These are phyloP conservation scores for Epinotia ramella DNA, from an alignment of 2,888 invertebrate species.

Conservation along the genomic window DNA sequence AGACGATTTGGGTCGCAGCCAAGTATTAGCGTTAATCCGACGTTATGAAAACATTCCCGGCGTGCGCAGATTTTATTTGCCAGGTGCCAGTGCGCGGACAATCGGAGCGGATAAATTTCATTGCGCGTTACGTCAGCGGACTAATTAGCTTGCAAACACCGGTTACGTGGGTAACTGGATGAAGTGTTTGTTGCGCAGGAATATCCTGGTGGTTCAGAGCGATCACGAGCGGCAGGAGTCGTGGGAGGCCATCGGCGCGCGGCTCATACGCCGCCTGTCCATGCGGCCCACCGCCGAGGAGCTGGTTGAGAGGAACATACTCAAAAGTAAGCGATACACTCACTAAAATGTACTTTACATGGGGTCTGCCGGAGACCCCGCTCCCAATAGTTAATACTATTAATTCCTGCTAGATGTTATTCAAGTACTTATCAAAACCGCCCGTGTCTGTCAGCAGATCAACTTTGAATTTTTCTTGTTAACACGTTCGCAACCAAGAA, in stretches of 20 bases:
- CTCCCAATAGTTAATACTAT: too few relatives aligned
- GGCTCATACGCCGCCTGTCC: slow-evolving; percentile 97
- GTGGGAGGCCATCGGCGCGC: slow-evolving; percentile 97
- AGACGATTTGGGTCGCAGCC: slow-evolving; percentile 70
- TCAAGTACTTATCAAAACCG: too few relatives aligned
- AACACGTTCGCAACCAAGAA: too few relatives aligned
- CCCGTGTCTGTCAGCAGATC: too few relatives aligned
- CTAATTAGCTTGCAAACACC: slow-evolving; percentile 17
- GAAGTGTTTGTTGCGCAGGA: slow-evolving; percentile 79
- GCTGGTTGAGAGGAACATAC: slow-evolving; percentile 98
- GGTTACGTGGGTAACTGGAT: background rate
- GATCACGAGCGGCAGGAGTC: slow-evolving; percentile 96
- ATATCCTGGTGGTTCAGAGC: slow-evolving; percentile 96
- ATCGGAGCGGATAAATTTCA: slow-evolving; percentile 60
- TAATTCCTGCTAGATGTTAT: too few relatives aligned
- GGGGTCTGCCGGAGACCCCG: too few relatives aligned
- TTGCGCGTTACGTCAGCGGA: slow-evolving; percentile 59
- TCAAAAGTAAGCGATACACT: slow-evolving; percentile 92
- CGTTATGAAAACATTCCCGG: slow-evolving; percentile 75
- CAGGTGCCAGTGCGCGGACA: slow-evolving; percentile 61
- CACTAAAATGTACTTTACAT: too few relatives aligned
- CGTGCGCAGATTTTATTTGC: slow-evolving; percentile 69
- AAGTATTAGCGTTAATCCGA: slow-evolving; percentile 70
- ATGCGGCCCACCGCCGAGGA: slow-evolving; percentile 99
- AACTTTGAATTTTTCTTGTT: too few relatives aligned